Evolutionary conservation across 2,113 vertebrate genomes (phyloP), one percentile per base, ranked within the genome.

Genomic region (Haplochromis vanheusdeni): DNA sequence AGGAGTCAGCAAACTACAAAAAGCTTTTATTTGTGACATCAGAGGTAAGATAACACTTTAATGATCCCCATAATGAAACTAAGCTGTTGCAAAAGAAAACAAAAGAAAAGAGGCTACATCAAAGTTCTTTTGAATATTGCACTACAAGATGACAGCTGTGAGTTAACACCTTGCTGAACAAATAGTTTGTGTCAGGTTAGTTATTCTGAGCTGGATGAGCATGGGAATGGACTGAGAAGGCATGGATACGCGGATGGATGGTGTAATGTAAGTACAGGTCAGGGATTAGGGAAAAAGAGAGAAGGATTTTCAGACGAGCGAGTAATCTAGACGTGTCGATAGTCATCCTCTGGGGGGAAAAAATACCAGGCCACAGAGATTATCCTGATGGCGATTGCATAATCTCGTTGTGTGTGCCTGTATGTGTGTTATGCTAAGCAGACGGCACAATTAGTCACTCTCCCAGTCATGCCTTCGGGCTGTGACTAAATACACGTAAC

Each of bases 361-460:
- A 83, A 60, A 79, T 80, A 87, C 58, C 12, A 47, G 65, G 84
- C 79, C 83, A 80, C 82, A 82, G 79, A 90, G 94, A 95, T 94
- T 92, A 95, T 93, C 82, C 83, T 49, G 86, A 84, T 89, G 12
- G 58, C n/a, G 80, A 91, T 94, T 94, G 90, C 80, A 35, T 94
- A 94, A 95, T 86, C 85, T 84, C 14, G 9, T 82, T 87, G 87
- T 89, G 87, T 79, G 89, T 80, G 85, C 40, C 77, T 35, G 79
- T 26, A 80, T 90, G 92, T 54, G 85, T 90, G 82, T 89, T 56
- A 79, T 85, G 84, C 52, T 6, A 56, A 90, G 84, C 91, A 93
- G 92, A 94, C 86, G 49, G 87, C 87, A 65, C 87, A 94, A 92
- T 94, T 94, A 95, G 93, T 92, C 93, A 94, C 49, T 92, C 86